Evolutionary conservation across 1,140 invertebrate genomes (phyloP).

Genomic region (Drosophila sturtevanti): DNA sequence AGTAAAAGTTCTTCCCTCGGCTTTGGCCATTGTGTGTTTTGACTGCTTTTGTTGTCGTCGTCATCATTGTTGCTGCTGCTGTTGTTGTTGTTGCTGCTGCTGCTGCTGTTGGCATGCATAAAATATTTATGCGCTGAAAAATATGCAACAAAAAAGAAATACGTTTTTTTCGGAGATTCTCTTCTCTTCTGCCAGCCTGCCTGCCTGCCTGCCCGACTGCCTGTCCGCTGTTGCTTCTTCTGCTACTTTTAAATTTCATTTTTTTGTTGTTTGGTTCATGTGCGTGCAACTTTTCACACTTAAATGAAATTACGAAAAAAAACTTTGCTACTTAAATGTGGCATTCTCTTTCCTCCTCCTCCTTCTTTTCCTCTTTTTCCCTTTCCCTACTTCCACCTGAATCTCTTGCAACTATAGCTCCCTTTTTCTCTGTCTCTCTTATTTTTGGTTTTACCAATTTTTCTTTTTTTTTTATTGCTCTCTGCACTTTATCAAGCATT

Average conservation of each 20-base stretch:
- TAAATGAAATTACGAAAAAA: conserved; percentile 71
- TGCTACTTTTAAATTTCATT: background rate
- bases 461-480: conserved; percentile 60
- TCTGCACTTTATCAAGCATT: conserved; percentile 78
- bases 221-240: conserved; percentile 16
- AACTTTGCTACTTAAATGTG: conserved; percentile 79
- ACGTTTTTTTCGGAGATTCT: conserved; percentile 6
- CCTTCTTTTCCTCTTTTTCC: background rate
- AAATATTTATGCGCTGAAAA: conserved; percentile 77
- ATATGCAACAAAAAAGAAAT: conserved; percentile 66
- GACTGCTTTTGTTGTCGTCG: conserved; percentile 34
- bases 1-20: conserved; percentile 26
- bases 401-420: background rate
- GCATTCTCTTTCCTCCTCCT: conserved; percentile 51
- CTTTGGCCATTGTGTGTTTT: conserved; percentile 4
- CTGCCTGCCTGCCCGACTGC: conserved; percentile 2
- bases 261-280: conserved; percentile 30
- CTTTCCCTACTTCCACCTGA: background rate
- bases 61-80: conserved; percentile 34
- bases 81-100: conserved; percentile 59
- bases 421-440: background rate
- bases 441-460: background rate
- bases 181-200: conserved; percentile 4
- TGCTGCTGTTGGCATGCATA: conserved; percentile 73
- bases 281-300: conserved; percentile 79